Percentiles rank a stretch among this genome's conserved stretches.
Evolutionary conservation across 2,797 vertebrate genomes (phyloP).

Genomic region (Myoxocephalus aenaeus): DNA sequence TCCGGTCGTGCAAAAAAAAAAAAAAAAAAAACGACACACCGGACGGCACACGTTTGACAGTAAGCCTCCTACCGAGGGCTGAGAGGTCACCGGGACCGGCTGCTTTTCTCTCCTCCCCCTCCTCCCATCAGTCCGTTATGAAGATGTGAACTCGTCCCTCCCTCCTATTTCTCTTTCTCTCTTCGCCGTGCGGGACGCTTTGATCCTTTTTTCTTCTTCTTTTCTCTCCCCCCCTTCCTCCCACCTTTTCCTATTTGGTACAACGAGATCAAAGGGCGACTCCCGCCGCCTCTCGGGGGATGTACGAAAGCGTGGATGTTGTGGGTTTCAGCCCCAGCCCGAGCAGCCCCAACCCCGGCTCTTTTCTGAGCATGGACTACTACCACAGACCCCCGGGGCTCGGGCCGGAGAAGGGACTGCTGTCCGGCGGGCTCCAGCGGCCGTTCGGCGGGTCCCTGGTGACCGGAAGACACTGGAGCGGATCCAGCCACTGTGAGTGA

Average conservation of each 20-base stretch:
- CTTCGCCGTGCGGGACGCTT: slow-evolving; percentile 43
- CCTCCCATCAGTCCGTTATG: slow-evolving; percentile 52
- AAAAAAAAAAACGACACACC: neutral
- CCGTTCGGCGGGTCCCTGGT: slow-evolving; percentile 68
- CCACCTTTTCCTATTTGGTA: slow-evolving; percentile 4
- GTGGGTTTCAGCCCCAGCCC: slow-evolving; percentile 72
- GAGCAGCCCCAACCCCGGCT: slow-evolving; percentile 69
- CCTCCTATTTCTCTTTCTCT: slow-evolving; percentile 30
- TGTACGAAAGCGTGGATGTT: slow-evolving; percentile 79
- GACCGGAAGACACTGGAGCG: slow-evolving; percentile 72
- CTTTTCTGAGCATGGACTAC: slow-evolving; percentile 79
- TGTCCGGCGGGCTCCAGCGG: slow-evolving; percentile 67
- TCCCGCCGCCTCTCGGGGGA: slow-evolving; percentile 49
- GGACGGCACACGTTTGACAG: slow-evolving; percentile 3
- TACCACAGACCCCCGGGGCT: slow-evolving; percentile 78
- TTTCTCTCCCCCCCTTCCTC: neutral
- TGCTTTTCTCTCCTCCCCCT: neutral
- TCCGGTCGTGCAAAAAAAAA: too few relatives aligned
- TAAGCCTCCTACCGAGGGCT: slow-evolving; percentile 28
- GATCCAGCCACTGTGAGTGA: slow-evolving; percentile 76
- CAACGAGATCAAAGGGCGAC: slow-evolving; percentile 49
- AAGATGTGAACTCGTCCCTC: slow-evolving; percentile 73
- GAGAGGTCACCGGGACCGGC: slow-evolving; percentile 63
- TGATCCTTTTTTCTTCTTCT: slow-evolving; percentile 31
- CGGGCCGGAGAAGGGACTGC: slow-evolving; percentile 72